phyloP scores from a whole-genome alignment of 2,113 vertebrate genomes.

The Upupa epops region DNA sequence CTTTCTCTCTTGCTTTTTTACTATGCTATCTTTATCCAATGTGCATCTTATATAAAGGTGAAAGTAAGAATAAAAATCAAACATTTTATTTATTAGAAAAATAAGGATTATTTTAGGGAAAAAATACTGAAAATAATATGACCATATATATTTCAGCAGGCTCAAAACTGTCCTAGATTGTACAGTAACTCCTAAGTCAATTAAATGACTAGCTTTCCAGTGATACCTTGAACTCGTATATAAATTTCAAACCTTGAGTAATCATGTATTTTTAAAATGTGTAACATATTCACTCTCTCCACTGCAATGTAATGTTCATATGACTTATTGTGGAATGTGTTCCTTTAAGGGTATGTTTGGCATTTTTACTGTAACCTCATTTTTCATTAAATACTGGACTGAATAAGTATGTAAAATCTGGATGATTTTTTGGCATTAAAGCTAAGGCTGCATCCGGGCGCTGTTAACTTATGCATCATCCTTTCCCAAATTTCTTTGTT shows the following conservation, averaged over 20 bases:
- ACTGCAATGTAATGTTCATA: background rate
- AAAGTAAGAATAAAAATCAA: background rate
- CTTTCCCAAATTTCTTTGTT: constrained; percentile 67
- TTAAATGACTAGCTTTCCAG: background rate
- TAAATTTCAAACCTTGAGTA: background rate
- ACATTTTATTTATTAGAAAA: background rate
- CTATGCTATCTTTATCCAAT: background rate
- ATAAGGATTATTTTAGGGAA: background rate
- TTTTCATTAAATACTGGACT: constrained; percentile 51
- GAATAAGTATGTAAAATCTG: constrained; percentile 47
- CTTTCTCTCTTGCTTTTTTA: background rate
- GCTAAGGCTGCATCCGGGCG: constrained; percentile 51
- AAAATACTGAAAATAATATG: background rate
- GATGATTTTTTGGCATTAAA: constrained; percentile 60
- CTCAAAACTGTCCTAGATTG: background rate
- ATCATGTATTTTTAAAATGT: constrained; percentile 20
- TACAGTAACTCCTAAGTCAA: background rate
- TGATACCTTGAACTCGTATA: background rate
- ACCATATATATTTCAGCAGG: background rate
- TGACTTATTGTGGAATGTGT: background rate
- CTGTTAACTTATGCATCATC: constrained; percentile 58
- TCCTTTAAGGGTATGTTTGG: constrained; percentile 43
- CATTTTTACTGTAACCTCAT: constrained; percentile 45
- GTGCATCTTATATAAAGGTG: background rate
- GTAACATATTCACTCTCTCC: background rate